Conservation (phyloP, 2,797 vertebrate genomes). For the Poliocrania exsul region DNA sequence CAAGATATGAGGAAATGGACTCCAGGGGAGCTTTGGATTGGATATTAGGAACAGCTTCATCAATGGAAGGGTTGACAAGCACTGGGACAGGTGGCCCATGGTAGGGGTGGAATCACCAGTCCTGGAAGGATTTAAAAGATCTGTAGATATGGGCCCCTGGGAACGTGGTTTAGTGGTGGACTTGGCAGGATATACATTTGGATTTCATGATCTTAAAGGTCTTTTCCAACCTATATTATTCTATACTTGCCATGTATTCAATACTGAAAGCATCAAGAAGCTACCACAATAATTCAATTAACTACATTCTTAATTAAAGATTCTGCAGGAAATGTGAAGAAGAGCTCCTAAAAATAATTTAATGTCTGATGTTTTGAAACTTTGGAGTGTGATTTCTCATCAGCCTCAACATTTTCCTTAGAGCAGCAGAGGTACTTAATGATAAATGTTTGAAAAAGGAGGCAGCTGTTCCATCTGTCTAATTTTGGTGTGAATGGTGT, state of each 20-base stretch:
- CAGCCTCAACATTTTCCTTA: not conserved
- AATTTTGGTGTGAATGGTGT: not conserved
- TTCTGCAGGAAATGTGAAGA: not conserved
- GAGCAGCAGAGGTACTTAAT: not conserved
- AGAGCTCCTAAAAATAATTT: not conserved
- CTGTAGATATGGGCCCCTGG: accelerated
- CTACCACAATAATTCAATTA: not conserved
- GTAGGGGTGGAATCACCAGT: not conserved
- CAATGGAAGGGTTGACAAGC: not conserved
- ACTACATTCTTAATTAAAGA: not conserved
- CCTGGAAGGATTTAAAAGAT: not conserved
- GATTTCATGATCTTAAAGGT: accelerated
- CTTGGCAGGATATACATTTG: not conserved
- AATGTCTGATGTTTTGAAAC: not conserved
- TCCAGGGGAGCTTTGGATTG: not conserved
- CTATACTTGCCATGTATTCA: not conserved
- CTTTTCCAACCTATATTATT: not conserved
- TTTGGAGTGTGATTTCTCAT: not conserved
- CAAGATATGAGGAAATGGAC: not conserved
- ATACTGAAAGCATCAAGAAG: not conserved
- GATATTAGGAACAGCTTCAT: not conserved
- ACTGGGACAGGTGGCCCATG: not conserved
- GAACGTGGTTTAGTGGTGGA: not conserved
- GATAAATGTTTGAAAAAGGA: not conserved
- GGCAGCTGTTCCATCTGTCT: not conserved